These are phyloP conservation scores for Callimorpha dominula DNA, from an alignment of 2,888 invertebrate species.

Conservation along the genomic window DNA sequence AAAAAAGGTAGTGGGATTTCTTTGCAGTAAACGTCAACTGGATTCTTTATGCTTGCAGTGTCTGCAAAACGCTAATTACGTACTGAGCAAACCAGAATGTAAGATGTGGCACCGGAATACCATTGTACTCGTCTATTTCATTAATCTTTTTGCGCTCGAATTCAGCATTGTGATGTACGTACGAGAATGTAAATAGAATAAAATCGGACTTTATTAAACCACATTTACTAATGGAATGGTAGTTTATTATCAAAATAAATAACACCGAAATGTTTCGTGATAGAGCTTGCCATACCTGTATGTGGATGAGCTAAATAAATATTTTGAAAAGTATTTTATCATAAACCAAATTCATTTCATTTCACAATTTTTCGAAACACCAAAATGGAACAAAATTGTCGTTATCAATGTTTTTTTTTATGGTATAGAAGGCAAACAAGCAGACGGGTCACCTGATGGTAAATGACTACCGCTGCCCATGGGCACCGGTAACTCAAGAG, in stretches of 20 bases:
- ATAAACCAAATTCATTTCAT: not conserved
- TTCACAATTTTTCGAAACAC: no score
- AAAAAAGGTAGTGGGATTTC: conserved; percentile 5
- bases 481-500: no score
- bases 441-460: no score
- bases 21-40: conserved; percentile 24
- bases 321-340: no score
- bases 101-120: conserved; percentile 19
- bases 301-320: no score
- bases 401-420: no score
- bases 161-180: not conserved
- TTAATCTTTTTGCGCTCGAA: conserved; percentile 14
- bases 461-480: no score
- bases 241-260: not conserved
- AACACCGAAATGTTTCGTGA: not conserved
- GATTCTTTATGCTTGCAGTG: conserved; percentile 21
- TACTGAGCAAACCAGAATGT: conserved; percentile 31
- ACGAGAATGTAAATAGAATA: not conserved
- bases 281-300: not conserved
- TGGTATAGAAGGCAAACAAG: no score
- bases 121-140: conserved; percentile 10
- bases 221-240: not conserved
- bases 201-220: not conserved
- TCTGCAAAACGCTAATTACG: conserved; percentile 43
- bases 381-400: no score